Percentiles rank a stretch among this genome's conserved stretches.
These are phyloP conservation scores for Conistra vaccinii DNA, from an alignment of 2,888 invertebrate genomes.

Conservation along the genomic window DNA sequence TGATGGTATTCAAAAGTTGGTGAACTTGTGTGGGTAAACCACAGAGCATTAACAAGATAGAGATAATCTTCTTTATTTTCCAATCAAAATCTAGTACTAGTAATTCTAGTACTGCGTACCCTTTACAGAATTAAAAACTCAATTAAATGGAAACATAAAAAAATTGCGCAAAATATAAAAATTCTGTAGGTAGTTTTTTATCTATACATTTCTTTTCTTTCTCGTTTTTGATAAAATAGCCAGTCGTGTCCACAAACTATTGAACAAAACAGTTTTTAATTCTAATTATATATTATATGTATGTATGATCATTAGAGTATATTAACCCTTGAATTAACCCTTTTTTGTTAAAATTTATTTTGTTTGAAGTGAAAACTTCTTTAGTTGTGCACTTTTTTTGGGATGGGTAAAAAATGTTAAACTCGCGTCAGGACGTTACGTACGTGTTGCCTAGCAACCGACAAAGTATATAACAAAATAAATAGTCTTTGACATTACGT, in stretches of 20 bases:
- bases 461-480: no score
- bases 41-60: neutral
- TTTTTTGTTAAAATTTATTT: neutral
- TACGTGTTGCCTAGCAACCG: no score
- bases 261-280: no score
- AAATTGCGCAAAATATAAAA: no score
- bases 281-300: no score
- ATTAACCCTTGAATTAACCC: neutral
- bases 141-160: no score
- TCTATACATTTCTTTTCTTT: neutral
- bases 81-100: neutral
- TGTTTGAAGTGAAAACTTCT: no score
- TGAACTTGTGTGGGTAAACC: constrained; percentile 76
- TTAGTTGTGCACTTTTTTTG: no score
- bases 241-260: neutral
- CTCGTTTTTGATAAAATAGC: neutral
- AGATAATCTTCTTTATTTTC: neutral
- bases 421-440: no score
- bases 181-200: neutral
- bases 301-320: neutral
- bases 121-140: neutral
- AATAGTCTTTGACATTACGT: no score
- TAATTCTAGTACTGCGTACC: neutral
- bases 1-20: constrained; percentile 76
- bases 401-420: no score